These are phyloP conservation scores for Bhutanitis thaidina DNA, from an alignment of 2,888 invertebrate genomes.

Conservation along the genomic window DNA sequence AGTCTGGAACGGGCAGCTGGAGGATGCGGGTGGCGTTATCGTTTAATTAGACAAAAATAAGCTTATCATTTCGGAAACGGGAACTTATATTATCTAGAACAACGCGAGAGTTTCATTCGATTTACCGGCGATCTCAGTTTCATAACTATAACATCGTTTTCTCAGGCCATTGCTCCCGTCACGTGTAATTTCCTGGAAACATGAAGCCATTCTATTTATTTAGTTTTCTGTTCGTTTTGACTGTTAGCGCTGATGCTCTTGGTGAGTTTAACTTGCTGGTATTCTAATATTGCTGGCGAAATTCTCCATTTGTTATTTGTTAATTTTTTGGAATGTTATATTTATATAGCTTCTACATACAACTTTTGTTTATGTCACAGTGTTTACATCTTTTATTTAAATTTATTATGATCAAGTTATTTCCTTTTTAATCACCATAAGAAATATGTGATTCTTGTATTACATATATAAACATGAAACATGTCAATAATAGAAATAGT, in stretches of 20 bases:
- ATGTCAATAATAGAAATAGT: too few relatives aligned
- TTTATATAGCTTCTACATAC: too few relatives aligned
- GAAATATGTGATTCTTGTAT: too few relatives aligned
- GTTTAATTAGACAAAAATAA: neutral
- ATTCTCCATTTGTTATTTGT: neutral
- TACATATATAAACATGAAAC: too few relatives aligned
- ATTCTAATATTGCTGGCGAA: neutral
- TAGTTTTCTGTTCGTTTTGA: neutral
- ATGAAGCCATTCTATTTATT: conserved; percentile 10
- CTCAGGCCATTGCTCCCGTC: neutral
- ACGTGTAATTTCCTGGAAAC: neutral
- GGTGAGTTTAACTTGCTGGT: conserved; percentile 7
- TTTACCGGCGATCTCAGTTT: neutral
- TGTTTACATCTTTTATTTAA: too few relatives aligned
- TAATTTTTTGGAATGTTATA: too few relatives aligned
- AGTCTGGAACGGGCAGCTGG: neutral
- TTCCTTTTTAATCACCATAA: too few relatives aligned
- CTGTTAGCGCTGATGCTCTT: neutral
- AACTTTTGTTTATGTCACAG: too few relatives aligned
- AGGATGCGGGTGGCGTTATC: neutral
- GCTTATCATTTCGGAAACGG: conserved; percentile 59
- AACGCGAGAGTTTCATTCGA: neutral
- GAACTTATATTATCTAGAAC: conserved; percentile 39
- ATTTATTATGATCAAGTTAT: too few relatives aligned
- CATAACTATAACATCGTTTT: neutral